Evolutionary conservation across 2,797 vertebrate species (phyloP).

Genomic region (Podarcis siculus): DNA sequence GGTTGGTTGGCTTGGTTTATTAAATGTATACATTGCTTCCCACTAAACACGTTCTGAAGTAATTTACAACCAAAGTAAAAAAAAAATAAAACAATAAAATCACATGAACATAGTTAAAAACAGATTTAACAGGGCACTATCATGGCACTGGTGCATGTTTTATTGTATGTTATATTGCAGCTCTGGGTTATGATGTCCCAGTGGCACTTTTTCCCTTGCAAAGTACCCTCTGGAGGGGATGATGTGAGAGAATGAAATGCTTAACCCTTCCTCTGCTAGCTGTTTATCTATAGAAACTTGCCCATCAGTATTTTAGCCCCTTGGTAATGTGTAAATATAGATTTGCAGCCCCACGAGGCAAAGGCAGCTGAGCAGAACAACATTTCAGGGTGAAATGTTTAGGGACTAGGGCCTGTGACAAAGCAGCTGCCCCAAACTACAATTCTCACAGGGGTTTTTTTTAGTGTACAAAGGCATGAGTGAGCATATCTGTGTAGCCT

Average conservation of each 20-base stretch:
- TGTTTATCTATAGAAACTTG: background rate
- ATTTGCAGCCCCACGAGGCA: background rate
- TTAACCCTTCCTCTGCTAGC: background rate
- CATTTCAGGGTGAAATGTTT: background rate
- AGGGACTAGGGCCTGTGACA: background rate
- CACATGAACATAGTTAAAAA: too few relatives aligned
- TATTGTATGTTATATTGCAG: background rate
- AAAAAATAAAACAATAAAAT: too few relatives aligned
- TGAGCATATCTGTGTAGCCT: background rate
- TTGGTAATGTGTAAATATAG: background rate
- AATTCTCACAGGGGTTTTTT: background rate
- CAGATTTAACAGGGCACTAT: too few relatives aligned
- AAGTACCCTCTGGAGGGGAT: background rate
- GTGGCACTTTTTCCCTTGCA: background rate
- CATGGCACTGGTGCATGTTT: too few relatives aligned
- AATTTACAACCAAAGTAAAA: too few relatives aligned
- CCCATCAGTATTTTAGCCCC: background rate
- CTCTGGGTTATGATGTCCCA: background rate
- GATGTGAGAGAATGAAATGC: background rate
- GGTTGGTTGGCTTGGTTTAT: too few relatives aligned
- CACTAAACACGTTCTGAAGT: too few relatives aligned
- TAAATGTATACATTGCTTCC: too few relatives aligned
- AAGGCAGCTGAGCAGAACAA: background rate
- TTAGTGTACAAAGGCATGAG: background rate
- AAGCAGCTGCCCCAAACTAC: background rate